Evolutionary conservation across 2,888 invertebrate species (phyloP).

Genomic region (Meandrusa payeni): DNA sequence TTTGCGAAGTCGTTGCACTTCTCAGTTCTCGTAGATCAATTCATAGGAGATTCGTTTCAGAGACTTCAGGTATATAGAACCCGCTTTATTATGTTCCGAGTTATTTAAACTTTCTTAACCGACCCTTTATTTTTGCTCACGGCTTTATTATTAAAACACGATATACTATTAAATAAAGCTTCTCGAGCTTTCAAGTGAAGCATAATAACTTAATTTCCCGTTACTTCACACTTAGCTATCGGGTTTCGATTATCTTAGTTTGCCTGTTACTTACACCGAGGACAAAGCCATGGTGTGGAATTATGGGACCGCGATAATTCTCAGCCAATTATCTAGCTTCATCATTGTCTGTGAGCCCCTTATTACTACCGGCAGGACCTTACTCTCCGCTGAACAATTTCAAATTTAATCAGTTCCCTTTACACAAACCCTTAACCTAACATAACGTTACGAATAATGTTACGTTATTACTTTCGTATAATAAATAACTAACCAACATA

Average conservation of each 20-base stretch:
- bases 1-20: too few species aligned
- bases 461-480: neutral
- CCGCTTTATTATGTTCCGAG: too few species aligned
- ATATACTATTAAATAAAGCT: too few species aligned
- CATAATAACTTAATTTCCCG: neutral
- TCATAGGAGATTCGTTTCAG: too few species aligned
- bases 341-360: constrained; percentile 28
- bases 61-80: too few species aligned
- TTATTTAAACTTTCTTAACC: too few species aligned
- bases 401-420: constrained; percentile 22
- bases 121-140: too few species aligned
- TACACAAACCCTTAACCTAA: neutral
- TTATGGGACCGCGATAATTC: constrained; percentile 37
- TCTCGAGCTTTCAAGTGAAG: too few species aligned
- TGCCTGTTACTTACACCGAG: constrained; percentile 14
- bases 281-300: constrained; percentile 32
- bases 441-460: neutral
- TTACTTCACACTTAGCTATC: constrained; percentile 2
- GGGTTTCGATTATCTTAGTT: neutral
- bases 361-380: constrained; percentile 29
- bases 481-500: too few species aligned
- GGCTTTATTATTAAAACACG: too few species aligned
- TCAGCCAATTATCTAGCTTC: constrained; percentile 36
- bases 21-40: too few species aligned
- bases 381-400: constrained; percentile 25